Conservation (phyloP, 2,797 vertebrate species). For the Acanthornis magna region DNA sequence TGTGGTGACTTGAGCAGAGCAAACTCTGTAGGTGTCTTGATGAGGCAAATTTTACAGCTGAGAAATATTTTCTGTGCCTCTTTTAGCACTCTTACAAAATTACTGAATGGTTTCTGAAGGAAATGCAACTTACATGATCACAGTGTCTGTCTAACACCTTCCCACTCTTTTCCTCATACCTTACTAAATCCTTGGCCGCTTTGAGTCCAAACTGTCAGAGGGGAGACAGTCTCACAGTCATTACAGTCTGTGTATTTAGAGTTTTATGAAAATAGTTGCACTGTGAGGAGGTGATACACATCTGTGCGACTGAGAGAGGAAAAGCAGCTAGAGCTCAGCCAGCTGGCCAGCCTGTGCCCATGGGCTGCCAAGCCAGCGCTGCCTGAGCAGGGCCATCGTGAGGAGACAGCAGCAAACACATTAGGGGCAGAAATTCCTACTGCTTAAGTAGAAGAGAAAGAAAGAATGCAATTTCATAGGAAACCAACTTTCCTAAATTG, state of each 20-base stretch:
- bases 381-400: accelerated
- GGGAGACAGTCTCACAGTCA: neutral
- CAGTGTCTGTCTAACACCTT: neutral
- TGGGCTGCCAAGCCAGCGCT: neutral
- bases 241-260: neutral
- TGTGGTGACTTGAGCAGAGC: neutral
- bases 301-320: neutral
- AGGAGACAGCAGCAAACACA: neutral
- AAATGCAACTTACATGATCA: neutral
- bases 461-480: neutral
- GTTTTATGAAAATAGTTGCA: neutral
- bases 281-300: neutral
- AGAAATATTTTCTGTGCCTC: neutral
- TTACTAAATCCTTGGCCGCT: neutral
- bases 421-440: neutral
- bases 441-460: neutral
- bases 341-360: neutral
- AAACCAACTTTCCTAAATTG: neutral
- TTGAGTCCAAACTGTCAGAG: neutral
- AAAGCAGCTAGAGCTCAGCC: neutral
- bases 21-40: neutral
- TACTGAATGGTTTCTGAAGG: neutral
- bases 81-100: neutral
- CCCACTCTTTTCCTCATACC: neutral
- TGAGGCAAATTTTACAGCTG: neutral